Evolutionary conservation across 2,113 vertebrate genomes (phyloP), one percentile per base, ranked within the genome.

Genomic region (Bufo gargarizans): DNA sequence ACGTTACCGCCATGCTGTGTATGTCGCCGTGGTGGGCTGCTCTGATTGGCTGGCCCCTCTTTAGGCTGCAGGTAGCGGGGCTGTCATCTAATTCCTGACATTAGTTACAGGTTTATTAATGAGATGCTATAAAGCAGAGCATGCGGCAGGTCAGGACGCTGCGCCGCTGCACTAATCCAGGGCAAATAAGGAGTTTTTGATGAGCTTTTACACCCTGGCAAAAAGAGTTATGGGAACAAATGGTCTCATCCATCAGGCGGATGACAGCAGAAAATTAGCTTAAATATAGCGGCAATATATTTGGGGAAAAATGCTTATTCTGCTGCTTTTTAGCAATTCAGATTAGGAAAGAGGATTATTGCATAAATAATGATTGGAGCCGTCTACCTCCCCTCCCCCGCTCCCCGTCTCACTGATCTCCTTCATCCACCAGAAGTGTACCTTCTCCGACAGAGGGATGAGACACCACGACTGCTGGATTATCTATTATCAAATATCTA

Each of bases 251-350:
- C 56, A 74, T 88, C 86, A 88, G 50, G 8, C 69, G 4, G 43
- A 47, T 82, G 79, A 82, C 86, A 88, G 86, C 55, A 59, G 86
- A 82, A 88, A 88, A 88, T 88, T 74, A 82, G 77, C 77, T 88
- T 88, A 88, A 88, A 88, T 88, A 88, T 82, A 82, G 79, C 77
- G 5, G 77, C 86, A 76, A 88, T 82, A 82, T 82, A 88, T 82
- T 88, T 82, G 8, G 47, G 67, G 78, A 61, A 82, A 88, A 88
- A 82, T 76, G 86, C 86, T 88, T 88, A 88, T 69, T 50, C 49
- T 61, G 17, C 77, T 74, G 59, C 43, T 88, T 87, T 87, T 86
- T 74, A 82, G 65, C 78, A 74, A 72, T 72, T 78, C 86, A 82
- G 78, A 87, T 87, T 47, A 87, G 85, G 85, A 63, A n/a, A 69